Conservation (phyloP, 2,888 invertebrate species). For the Tolmerus cingulatus region DNA sequence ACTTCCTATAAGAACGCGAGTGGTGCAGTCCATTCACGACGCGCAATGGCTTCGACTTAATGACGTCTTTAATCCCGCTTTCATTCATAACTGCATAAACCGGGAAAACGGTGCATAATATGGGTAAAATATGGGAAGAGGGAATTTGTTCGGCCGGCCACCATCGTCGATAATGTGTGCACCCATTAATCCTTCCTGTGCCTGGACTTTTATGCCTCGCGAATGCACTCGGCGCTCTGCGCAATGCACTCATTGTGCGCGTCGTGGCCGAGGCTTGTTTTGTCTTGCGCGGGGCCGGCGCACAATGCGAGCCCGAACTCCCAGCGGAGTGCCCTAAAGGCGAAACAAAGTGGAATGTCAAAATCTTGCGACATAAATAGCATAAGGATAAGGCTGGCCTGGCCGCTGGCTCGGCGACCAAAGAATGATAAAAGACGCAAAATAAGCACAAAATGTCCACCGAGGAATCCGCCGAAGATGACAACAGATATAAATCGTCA, state of each 20-base stretch:
- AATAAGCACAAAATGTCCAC: slow-evolving; percentile 26
- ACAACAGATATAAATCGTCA: slow-evolving; percentile 48
- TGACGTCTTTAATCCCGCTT: slow-evolving; percentile 23
- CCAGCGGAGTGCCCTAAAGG: background rate
- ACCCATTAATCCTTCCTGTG: slow-evolving; percentile 50
- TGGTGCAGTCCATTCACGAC: background rate
- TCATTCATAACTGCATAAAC: slow-evolving; percentile 24
- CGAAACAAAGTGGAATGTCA: slow-evolving; percentile 41
- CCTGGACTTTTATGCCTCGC: slow-evolving; percentile 3
- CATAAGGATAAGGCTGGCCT: slow-evolving; percentile 22
- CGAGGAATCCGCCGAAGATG: slow-evolving; percentile 29
- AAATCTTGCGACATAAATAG: slow-evolving; percentile 41
- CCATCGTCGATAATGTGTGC: slow-evolving; percentile 54
- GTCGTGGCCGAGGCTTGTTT: slow-evolving; percentile 29
- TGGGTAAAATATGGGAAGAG: slow-evolving; percentile 34
- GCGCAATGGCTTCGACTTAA: background rate
- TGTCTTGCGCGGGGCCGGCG: background rate
- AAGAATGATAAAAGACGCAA: slow-evolving; percentile 36
- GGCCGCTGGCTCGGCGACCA: slow-evolving; percentile 5
- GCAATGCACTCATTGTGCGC: background rate
- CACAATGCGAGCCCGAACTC: background rate
- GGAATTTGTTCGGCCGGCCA: slow-evolving; percentile 61
- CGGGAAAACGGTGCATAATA: slow-evolving; percentile 2
- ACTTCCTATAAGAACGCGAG: background rate
- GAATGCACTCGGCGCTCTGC: background rate